These are phyloP conservation scores for Numenius arquata DNA, from an alignment of 2,113 vertebrate species.

Conservation along the genomic window DNA sequence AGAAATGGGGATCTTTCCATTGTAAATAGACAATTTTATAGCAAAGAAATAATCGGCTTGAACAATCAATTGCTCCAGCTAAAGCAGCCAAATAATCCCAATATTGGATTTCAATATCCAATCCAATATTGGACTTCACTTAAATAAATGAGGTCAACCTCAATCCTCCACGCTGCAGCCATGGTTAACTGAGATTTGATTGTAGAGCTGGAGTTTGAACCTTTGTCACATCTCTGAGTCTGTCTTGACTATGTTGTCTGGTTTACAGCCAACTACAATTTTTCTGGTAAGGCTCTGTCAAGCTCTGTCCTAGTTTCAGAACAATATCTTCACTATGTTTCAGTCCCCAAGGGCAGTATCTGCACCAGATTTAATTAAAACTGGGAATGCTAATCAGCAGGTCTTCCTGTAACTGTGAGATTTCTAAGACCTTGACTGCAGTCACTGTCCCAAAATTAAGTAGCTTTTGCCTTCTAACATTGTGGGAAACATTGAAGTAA, in stretches of 20 bases:
- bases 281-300: not conserved
- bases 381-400: constrained; percentile 40
- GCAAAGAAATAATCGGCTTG: not conserved
- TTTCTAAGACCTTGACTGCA: not conserved
- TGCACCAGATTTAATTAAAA: constrained; percentile 45
- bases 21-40: not conserved
- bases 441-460: not conserved
- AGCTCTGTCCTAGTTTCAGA: constrained; percentile 34
- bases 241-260: not conserved
- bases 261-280: not conserved
- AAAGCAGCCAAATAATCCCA: not conserved
- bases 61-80: not conserved
- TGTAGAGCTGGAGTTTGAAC: not conserved
- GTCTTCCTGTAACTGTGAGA: not conserved
- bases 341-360: not conserved
- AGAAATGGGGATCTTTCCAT: not conserved
- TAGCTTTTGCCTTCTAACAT: not conserved
- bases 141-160: not conserved
- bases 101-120: no score
- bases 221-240: not conserved
- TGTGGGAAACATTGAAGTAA: not conserved
- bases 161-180: not conserved
- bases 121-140: not conserved
- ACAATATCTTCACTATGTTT: not conserved
- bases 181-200: not conserved